A percentile compares a stretch with the other conserved stretches of the same genome.
Conservation (phyloP, 2,888 invertebrate genomes). For the Drosophila hamatofila region DNA sequence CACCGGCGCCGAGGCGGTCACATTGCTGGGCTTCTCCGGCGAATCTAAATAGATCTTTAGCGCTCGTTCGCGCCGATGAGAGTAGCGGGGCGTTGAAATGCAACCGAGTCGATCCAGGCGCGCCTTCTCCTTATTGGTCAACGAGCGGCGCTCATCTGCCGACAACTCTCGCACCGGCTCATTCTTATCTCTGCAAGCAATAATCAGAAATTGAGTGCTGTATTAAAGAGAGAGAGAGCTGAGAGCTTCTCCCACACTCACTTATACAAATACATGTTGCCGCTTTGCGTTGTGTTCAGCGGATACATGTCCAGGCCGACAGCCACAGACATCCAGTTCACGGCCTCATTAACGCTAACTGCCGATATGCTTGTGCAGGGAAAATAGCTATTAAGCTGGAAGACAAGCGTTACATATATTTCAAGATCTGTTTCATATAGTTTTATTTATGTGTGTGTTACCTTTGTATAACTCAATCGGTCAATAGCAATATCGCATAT, state of each 20-base stretch:
- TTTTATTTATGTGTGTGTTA: conserved; percentile 42
- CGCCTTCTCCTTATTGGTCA: conserved; percentile 87
- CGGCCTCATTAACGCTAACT: conserved; percentile 87
- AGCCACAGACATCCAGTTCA: conserved; percentile 88
- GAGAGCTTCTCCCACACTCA: conserved; percentile 74
- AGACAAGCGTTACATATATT: neutral
- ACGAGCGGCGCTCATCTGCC: conserved; percentile 88
- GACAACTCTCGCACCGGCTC: conserved; percentile 87
- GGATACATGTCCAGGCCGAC: conserved; percentile 87
- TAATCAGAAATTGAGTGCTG: neutral
- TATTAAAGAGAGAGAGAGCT: neutral
- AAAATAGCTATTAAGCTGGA: conserved; percentile 85
- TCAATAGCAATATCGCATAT: conserved; percentile 88
- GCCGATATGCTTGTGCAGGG: conserved; percentile 88
- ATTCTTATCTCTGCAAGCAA: conserved; percentile 87
- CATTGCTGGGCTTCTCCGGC: conserved; percentile 78
- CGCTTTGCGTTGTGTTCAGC: conserved; percentile 87
- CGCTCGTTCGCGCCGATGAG: conserved; percentile 89
- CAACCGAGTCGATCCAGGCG: conserved; percentile 85
- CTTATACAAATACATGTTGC: conserved; percentile 89
- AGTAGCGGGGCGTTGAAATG: conserved; percentile 85
- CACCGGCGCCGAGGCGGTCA: conserved; percentile 67
- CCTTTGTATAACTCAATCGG: conserved; percentile 88
- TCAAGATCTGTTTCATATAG: neutral
- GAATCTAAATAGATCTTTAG: conserved; percentile 90